Conservation (phyloP, 2,113 vertebrate genomes). For the Willisornis vidua region DNA sequence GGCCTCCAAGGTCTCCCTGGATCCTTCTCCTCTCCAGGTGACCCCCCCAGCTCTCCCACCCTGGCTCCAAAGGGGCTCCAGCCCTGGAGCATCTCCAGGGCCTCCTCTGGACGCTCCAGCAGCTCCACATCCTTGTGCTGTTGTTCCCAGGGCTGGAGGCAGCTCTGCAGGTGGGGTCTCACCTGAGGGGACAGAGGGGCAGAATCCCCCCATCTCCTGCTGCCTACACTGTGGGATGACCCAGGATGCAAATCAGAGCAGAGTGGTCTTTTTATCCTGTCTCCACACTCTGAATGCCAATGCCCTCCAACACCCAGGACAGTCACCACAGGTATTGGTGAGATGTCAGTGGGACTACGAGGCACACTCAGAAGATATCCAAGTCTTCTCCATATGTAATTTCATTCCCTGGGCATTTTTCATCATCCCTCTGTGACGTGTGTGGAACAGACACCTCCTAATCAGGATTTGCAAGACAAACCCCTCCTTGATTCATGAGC, state of each 20-base stretch:
- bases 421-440: background rate
- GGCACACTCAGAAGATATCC: background rate
- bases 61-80: background rate
- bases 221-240: background rate
- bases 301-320: background rate
- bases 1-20: background rate
- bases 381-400: background rate
- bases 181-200: background rate
- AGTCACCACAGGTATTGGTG: background rate
- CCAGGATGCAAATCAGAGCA: background rate
- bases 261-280: background rate
- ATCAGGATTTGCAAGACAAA: background rate
- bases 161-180: background rate
- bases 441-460: background rate
- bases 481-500: rapidly evolving
- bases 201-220: background rate
- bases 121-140: rapidly evolving
- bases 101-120: background rate
- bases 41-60: background rate
- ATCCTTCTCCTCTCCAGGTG: background rate
- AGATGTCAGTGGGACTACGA: background rate
- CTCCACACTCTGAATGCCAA: background rate
- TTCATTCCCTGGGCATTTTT: background rate
- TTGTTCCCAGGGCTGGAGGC: background rate
- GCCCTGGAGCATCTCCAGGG: rapidly evolving